Base-by-base conservation (phyloP, 92 coral and sea anemone genomes). In the Zoanthus sansibaricus region DNA sequence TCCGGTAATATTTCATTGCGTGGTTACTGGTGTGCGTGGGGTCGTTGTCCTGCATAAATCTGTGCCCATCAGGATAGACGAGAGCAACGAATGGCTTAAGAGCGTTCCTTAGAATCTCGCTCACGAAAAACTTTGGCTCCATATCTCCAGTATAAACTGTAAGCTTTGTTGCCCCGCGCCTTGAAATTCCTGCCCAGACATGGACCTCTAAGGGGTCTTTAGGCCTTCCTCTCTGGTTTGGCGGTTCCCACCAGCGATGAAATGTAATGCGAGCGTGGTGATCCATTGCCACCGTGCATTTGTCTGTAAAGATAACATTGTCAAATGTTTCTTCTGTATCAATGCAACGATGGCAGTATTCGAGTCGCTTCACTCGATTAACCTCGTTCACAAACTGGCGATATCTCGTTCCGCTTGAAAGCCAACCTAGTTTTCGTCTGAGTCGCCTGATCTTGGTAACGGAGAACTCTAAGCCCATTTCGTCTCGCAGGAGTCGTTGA, bases 281-380 rank as follows among this genome's bases (percentile, higher is more conserved):
- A 52, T 89, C 89, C 70, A 92, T 72, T 86, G 88, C 84, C 44
- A 92, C 84, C 37, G 87, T 79, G 49, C 83, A 83, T 83, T 92
- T 91, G 67, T 92, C 93, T 10, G 91, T 89, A 76, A 92, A 92
- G 18, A 89, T 89, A 0, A 89, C 93, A 72, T 92, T 72, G 32
- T 78, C 89, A 66, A 92, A 89, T 55, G 47, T 76, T 48, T 89
- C 91, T 8, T 76, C 75, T 51, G 71, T 55, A 45, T 77, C 58
- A 46, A 48, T n/a, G 64, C 88, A 87, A 55, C 83, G 68, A 59
- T 51, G 88, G 82, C 90, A 83, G 58, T 86, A 89, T 72, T 71
- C 91, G 32, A 92, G 79, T 2, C 95, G 84, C 52, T 87, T 82
- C n/a, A 84, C 77, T 2, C 83, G 69, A 70, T 89, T 92, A 6